Base-by-base conservation (phyloP, 2,797 vertebrate species). In the Gorsachius magnificus region DNA sequence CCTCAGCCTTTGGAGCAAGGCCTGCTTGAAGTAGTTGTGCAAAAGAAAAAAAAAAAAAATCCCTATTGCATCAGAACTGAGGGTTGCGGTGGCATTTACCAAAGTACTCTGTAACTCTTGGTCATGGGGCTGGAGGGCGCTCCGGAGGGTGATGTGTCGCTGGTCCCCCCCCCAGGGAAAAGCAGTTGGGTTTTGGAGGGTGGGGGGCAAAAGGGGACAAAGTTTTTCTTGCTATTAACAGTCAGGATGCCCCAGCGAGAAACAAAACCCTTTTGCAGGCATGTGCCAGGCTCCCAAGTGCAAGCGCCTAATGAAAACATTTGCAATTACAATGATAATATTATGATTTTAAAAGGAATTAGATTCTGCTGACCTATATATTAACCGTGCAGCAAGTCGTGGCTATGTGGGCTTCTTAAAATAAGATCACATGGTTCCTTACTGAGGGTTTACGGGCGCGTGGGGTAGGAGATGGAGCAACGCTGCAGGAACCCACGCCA, bases 341-440 rank as follows among this genome's bases (percentile, higher is more conserved):
- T 91, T 88, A 78, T 21, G 85, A 75, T 90, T 94, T 94, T 68
- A 28, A 93, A 90, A 88, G 79, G 91, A 95, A 94, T 96, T 91
- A 57, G 69, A 54, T 91, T 94, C 85, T 25, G 65, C 83, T 96
- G 95, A 96, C 94, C 93, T 96, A 96, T 93, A 96, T 90, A 91
- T 57, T 83, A 80, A 56, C 79, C 5, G 26, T 15, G 17, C 41
- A 18, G n/a, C 54, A 46, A 92, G 81, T 33, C 5, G 2, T 10
- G 60, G 81, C 43, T 56, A 8, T 0, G 10, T 57, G 87, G 91
- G 41, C 85, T 53, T 80, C 56, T 36, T 15, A 20, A 84, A 82
- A 41, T 28, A 20, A 19, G 26, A 24, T 6, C 51, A n/a, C 36
- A 53, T 4, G 19, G 60, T 2, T n/a, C 35, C 68, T 87, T 48